These are phyloP conservation scores for Metopia argyrocephala DNA, from an alignment of 2,888 invertebrate species.

Conservation along the genomic window DNA sequence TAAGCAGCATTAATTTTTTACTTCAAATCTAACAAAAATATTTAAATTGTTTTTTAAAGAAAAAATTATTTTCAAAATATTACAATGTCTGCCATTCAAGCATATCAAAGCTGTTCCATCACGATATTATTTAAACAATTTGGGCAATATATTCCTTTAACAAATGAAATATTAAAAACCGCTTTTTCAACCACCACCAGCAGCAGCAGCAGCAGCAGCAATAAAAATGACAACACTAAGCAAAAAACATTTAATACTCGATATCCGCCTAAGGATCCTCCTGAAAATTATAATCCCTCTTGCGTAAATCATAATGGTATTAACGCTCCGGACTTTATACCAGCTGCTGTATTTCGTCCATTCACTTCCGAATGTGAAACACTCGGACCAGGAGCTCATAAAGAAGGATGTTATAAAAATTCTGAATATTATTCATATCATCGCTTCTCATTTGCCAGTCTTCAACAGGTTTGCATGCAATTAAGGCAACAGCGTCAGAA, in stretches of 20 bases:
- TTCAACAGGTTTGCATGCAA: constrained; percentile 67
- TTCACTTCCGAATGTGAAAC: constrained; percentile 67
- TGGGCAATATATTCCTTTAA: background rate
- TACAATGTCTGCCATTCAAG: background rate
- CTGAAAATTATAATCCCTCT: constrained; percentile 70
- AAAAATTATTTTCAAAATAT: too few relatives aligned
- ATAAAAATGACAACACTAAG: background rate
- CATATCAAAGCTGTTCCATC: background rate
- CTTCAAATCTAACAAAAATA: constrained; percentile 7
- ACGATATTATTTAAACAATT: background rate
- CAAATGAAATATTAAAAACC: background rate
- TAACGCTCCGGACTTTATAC: constrained; percentile 66
- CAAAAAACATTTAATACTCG: constrained; percentile 66
- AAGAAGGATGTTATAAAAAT: constrained; percentile 71
- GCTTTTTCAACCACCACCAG: background rate
- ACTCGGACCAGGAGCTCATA: constrained; percentile 73
- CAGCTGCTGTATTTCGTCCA: constrained; percentile 69
- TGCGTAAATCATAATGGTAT: constrained; percentile 68
- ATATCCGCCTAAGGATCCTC: constrained; percentile 73
- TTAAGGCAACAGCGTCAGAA: constrained; percentile 65
- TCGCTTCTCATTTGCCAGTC: constrained; percentile 71
- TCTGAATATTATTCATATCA: constrained; percentile 73
- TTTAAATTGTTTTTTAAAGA: background rate
- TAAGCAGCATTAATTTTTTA: too few relatives aligned
- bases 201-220: too few relatives aligned